Conservation (phyloP, 2,113 vertebrate species). For the Channa argus region DNA sequence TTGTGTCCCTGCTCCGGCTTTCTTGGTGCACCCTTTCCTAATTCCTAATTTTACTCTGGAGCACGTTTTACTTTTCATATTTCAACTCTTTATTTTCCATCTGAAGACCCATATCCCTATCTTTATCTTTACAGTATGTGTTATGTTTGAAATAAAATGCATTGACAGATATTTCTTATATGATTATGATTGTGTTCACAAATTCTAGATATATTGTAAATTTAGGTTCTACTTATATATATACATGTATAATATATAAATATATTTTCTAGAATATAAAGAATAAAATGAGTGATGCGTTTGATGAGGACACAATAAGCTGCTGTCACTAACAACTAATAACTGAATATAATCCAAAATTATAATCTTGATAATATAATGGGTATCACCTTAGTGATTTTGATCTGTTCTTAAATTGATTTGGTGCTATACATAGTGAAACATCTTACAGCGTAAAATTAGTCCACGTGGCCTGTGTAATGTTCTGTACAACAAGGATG, state of each 20-base stretch:
- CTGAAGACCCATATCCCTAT: background rate
- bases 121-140: no score
- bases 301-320: background rate
- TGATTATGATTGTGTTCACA: background rate
- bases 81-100: background rate
- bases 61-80: background rate
- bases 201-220: slow-evolving; percentile 5
- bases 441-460: no score
- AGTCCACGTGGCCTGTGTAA: no score
- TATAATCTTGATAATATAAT: background rate
- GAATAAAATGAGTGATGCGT: background rate
- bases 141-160: no score
- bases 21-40: background rate
- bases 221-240: background rate
- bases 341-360: background rate
- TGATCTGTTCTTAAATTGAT: background rate
- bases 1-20: slow-evolving; percentile 15
- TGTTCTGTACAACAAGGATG: no score
- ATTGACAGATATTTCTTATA: background rate
- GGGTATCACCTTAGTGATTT: background rate
- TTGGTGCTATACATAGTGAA: background rate
- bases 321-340: background rate
- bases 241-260: no score
- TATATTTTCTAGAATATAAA: no score
- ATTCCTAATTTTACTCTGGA: background rate